Percentiles rank a stretch among this genome's conserved stretches.
Evolutionary conservation across 2,113 vertebrate species (phyloP).

Genomic region (Prolemur simus): DNA sequence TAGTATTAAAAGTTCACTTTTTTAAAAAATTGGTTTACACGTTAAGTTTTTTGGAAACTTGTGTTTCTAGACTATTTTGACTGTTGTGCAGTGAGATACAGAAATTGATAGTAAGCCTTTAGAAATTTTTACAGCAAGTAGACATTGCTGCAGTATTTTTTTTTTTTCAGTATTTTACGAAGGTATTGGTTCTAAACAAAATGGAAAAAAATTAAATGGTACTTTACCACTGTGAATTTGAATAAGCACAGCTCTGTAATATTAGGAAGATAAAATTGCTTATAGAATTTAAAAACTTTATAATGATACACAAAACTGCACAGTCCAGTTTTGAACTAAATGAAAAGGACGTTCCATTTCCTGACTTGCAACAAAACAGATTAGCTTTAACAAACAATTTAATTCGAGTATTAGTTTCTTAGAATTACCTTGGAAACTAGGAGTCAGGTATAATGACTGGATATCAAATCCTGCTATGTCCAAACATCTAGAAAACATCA

Average conservation of each 20-base stretch:
- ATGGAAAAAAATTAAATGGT: background rate
- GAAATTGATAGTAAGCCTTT: background rate
- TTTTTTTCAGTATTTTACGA: conserved; percentile 7
- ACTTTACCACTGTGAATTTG: background rate
- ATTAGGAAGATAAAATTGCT: background rate
- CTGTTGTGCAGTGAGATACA: background rate
- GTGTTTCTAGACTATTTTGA: background rate
- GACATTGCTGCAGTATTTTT: background rate
- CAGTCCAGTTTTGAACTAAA: background rate
- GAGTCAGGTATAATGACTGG: background rate
- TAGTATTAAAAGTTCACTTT: background rate
- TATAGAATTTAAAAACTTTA: background rate
- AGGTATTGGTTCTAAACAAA: background rate
- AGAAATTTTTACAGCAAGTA: background rate
- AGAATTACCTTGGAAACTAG: background rate
- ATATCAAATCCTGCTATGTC: background rate
- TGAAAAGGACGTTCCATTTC: background rate
- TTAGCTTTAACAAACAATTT: background rate
- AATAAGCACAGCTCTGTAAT: background rate
- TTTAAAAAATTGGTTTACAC: background rate
- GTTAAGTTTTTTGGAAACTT: background rate
- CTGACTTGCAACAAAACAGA: background rate
- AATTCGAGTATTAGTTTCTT: background rate
- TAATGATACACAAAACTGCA: background rate
- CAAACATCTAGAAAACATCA: background rate